Evolutionary conservation across 53 echinoderm and acorn worm genomes (phyloP).

Genomic region (Holothuria leucospilota): DNA sequence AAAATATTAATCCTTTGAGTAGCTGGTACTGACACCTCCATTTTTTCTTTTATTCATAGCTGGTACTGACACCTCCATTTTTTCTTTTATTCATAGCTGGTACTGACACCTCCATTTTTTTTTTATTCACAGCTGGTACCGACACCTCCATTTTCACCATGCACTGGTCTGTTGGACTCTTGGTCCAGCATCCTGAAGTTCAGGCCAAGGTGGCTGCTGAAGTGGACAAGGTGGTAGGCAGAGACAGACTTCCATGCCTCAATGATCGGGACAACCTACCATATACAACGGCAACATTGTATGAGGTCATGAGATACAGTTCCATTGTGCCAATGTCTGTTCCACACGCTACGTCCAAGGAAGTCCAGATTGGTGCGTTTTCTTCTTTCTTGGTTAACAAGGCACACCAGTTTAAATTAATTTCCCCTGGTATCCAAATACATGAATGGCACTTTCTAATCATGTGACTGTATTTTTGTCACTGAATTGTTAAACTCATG

Average conservation of each 20-base stretch:
- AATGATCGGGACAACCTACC: constrained; percentile 57
- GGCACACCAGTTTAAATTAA: no score
- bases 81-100: no score
- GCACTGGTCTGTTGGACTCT: constrained; percentile 56
- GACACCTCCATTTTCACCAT: constrained; percentile 67
- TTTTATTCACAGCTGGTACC: constrained; percentile 75
- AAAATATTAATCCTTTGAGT: neutral
- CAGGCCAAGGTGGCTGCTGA: constrained; percentile 71
- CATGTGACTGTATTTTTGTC: no score
- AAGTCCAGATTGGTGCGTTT: constrained; percentile 59
- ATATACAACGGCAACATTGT: constrained; percentile 63
- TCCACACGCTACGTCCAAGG: constrained; percentile 54
- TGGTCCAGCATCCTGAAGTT: constrained; percentile 59
- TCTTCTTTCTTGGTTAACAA: no score
- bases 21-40: constrained; percentile 75
- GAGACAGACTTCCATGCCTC: constrained; percentile 56
- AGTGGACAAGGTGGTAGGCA: constrained; percentile 69
- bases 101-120: constrained; percentile 74
- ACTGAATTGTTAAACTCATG: no score
- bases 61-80: constrained; percentile 74
- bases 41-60: no score
- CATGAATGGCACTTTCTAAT: no score
- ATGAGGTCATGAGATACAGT: constrained; percentile 60
- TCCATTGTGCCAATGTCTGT: constrained; percentile 60
- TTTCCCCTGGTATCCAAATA: no score